Conservation (phyloP, 2,113 vertebrate genomes). For the Procavia capensis region DNA sequence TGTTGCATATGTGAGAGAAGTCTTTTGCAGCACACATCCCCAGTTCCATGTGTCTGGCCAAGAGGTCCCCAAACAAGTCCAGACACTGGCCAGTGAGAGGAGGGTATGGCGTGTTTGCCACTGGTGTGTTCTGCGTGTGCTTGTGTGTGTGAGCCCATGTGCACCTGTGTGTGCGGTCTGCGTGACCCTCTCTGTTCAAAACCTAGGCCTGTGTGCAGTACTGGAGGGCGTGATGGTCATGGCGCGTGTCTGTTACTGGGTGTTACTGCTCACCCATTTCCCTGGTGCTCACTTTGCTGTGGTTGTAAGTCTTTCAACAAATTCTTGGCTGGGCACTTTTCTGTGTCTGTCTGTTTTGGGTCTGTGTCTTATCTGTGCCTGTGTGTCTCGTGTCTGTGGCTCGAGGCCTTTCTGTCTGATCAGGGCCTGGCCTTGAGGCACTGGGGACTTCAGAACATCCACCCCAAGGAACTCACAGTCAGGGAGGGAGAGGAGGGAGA, state of each 20-base stretch:
- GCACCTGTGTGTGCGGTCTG: neutral
- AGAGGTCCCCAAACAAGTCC: neutral
- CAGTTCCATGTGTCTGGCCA: neutral
- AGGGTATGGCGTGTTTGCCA: fast-evolving
- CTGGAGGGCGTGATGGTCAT: neutral
- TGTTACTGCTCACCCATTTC: neutral
- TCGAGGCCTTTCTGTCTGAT: neutral
- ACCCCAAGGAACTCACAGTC: neutral
- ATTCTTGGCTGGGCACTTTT: fast-evolving
- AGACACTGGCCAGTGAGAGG: no score
- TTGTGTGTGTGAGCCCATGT: fast-evolving
- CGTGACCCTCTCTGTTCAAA: neutral
- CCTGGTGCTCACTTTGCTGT: neutral
- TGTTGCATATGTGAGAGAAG: neutral
- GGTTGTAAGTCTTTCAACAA: neutral
- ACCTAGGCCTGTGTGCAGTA: neutral
- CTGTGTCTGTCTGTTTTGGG: no score
- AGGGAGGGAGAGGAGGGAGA: neutral
- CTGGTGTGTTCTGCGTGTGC: neutral
- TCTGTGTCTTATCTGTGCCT: neutral
- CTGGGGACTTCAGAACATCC: fast-evolving
- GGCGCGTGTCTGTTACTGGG: fast-evolving
- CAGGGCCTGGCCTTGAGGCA: fast-evolving
- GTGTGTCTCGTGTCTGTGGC: neutral
- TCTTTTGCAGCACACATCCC: neutral